Percentiles rank a stretch among this genome's conserved stretches.
These are phyloP conservation scores for Dryobotodes eremita DNA, from an alignment of 2,888 invertebrate species.

Conservation along the genomic window DNA sequence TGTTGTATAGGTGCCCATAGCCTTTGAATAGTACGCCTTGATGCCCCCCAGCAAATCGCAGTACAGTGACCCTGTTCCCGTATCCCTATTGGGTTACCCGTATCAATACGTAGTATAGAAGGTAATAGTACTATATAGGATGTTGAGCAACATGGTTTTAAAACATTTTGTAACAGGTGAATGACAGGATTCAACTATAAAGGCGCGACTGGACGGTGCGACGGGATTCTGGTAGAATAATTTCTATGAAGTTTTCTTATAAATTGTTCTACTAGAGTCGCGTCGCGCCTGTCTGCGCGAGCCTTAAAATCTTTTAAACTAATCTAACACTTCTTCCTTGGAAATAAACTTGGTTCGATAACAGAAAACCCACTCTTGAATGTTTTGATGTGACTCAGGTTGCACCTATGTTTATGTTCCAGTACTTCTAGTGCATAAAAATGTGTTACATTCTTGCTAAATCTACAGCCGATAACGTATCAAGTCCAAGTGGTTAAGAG, in stretches of 20 bases:
- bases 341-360: slow-evolving; percentile 18
- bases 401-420: slow-evolving; percentile 27
- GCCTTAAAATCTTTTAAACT: background rate
- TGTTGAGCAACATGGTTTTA: slow-evolving; percentile 29
- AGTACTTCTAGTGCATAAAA: slow-evolving; percentile 28
- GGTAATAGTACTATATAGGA: slow-evolving; percentile 29
- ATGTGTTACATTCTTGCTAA: slow-evolving; percentile 55
- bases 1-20: slow-evolving; percentile 66
- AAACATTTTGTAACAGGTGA: slow-evolving; percentile 18
- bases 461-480: slow-evolving; percentile 70
- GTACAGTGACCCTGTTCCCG: slow-evolving; percentile 80
- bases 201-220: no score
- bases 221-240: no score
- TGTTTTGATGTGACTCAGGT: slow-evolving; percentile 36
- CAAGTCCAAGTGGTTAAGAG: slow-evolving; percentile 60
- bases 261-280: no score
- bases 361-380: slow-evolving; percentile 10
- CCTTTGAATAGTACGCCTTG: slow-evolving; percentile 73
- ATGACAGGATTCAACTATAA: background rate
- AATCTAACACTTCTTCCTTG: background rate
- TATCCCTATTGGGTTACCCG: slow-evolving; percentile 63
- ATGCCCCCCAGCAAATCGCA: slow-evolving; percentile 76
- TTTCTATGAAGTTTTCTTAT: no score
- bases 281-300: no score
- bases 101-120: slow-evolving; percentile 55